Percentiles rank a stretch among this genome's conserved stretches.
phyloP scores from a whole-genome alignment of 2,113 vertebrate genomes.

The Crotalus tigris region DNA sequence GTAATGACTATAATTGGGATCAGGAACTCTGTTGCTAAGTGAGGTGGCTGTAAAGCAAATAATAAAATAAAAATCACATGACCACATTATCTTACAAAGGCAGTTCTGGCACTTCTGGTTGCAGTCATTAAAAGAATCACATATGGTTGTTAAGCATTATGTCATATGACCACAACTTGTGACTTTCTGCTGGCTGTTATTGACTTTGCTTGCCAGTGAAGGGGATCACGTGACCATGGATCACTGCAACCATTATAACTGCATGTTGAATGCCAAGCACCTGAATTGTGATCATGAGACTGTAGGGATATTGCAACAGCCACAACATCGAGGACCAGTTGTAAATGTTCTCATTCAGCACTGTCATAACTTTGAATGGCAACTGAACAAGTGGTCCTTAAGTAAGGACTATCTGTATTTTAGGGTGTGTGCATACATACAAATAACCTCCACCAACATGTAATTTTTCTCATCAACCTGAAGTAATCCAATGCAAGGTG shows the following conservation, averaged over 20 bases:
- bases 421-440: background rate
- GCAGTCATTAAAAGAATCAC: background rate
- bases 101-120: background rate
- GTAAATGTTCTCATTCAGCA: background rate
- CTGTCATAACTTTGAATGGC: background rate
- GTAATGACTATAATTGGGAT: background rate
- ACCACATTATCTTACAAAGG: background rate
- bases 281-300: background rate
- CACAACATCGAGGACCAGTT: background rate
- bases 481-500: background rate
- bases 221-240: background rate
- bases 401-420: background rate
- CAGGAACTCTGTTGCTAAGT: background rate
- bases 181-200: background rate
- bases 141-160: background rate
- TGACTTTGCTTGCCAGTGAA: background rate
- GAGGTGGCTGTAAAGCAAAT: background rate
- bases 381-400: background rate
- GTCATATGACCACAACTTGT: background rate
- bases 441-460: background rate
- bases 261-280: background rate
- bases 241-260: background rate
- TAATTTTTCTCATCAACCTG: background rate
- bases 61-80: background rate
- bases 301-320: background rate